A percentile compares a stretch with the other conserved stretches of the same genome.
phyloP scores from a whole-genome alignment of 2,888 invertebrate species.

The Fragum fragum region DNA sequence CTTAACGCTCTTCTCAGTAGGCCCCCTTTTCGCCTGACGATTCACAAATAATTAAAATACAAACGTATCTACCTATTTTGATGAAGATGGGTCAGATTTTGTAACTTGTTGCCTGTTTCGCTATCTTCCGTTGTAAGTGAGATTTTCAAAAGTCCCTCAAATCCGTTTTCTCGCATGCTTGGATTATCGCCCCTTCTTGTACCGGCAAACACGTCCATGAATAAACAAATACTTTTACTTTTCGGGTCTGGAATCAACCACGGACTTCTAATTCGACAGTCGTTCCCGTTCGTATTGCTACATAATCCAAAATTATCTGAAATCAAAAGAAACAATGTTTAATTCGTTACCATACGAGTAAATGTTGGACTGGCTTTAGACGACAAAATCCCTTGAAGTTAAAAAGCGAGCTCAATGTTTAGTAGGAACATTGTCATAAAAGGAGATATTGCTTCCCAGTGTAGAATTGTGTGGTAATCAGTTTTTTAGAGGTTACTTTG shows the following conservation, averaged over 20 bases:
- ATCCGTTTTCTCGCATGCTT: neutral
- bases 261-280: conserved; percentile 4
- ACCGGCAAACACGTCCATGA: conserved; percentile 11
- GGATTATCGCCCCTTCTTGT: neutral
- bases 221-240: conserved; percentile 12
- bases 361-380: too few relatives aligned
- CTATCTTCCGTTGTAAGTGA: conserved; percentile 3
- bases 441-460: too few relatives aligned
- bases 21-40: too few relatives aligned
- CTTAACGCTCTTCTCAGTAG: too few relatives aligned
- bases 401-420: too few relatives aligned
- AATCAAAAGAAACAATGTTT: neutral
- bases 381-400: too few relatives aligned
- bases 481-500: too few relatives aligned
- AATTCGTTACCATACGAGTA: too few relatives aligned
- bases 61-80: conserved; percentile 10
- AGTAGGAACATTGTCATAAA: too few relatives aligned
- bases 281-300: neutral
- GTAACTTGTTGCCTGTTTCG: neutral
- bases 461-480: too few relatives aligned
- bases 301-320: conserved; percentile 23
- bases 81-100: conserved; percentile 10
- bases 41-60: too few relatives aligned
- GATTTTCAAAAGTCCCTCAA: conserved; percentile 9
- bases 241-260: conserved; percentile 4